phyloP scores from a whole-genome alignment of 2,113 vertebrate genomes.

The Delphinapterus leucas region DNA sequence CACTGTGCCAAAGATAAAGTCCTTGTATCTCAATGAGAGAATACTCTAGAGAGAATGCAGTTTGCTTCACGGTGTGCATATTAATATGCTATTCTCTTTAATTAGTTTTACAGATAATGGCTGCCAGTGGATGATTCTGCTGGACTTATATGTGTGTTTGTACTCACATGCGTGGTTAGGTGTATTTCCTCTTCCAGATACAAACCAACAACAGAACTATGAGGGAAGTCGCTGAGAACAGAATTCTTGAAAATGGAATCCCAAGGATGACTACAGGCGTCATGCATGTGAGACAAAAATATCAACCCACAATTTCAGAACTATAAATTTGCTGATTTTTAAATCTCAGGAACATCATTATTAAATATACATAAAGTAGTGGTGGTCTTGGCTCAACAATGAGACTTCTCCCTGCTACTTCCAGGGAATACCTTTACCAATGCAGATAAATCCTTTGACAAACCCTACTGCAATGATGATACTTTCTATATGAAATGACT shows the following conservation, averaged over 20 bases:
- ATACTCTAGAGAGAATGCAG: slow-evolving; percentile 56
- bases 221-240: background rate
- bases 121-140: background rate
- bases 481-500: background rate
- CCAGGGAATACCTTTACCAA: background rate
- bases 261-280: background rate
- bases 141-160: background rate
- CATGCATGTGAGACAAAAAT: background rate
- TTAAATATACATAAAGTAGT: background rate
- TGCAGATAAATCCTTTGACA: background rate
- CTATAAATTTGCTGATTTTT: background rate
- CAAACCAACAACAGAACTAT: background rate
- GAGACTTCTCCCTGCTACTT: background rate
- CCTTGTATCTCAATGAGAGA: slow-evolving; percentile 51
- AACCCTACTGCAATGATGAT: background rate
- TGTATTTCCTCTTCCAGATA: background rate
- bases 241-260: background rate
- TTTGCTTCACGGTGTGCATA: slow-evolving; percentile 38
- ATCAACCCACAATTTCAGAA: background rate
- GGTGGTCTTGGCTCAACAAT: background rate
- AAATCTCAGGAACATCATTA: background rate
- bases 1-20: slow-evolving; percentile 58
- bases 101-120: slow-evolving; percentile 56
- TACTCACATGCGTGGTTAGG: background rate
- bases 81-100: slow-evolving; percentile 64